phyloP scores from a whole-genome alignment of 1,140 invertebrate genomes.

The Muscidifurax raptorellus region DNA sequence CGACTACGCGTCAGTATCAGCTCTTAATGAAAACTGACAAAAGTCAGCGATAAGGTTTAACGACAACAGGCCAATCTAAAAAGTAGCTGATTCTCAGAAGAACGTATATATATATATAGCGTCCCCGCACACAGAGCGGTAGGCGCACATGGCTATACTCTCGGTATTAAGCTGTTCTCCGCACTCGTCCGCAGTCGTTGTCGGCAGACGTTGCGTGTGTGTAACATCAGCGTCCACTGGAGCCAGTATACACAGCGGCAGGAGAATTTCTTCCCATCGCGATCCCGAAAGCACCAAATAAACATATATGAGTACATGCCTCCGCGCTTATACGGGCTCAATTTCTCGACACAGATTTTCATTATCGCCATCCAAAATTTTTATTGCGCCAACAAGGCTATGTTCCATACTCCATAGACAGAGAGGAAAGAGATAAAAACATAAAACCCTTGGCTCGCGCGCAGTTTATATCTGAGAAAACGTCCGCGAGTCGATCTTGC shows the following conservation, averaged over 20 bases:
- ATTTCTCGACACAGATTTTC: background rate
- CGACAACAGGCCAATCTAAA: background rate
- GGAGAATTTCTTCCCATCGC: background rate
- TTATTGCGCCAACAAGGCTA: background rate
- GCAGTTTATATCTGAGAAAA: background rate
- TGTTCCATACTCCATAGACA: too few relatives aligned
- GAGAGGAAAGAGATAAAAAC: too few relatives aligned
- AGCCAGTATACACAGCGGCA: too few relatives aligned
- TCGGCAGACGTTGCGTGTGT: constrained; percentile 10
- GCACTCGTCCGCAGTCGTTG: constrained; percentile 32
- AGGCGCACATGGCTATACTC: constrained; percentile 14
- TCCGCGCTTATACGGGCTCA: background rate
- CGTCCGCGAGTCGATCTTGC: too few relatives aligned
- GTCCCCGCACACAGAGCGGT: background rate
- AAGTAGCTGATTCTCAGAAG: background rate
- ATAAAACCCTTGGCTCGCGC: too few relatives aligned
- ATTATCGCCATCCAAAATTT: background rate
- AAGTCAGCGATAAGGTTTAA: background rate
- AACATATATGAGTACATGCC: background rate
- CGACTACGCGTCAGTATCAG: too few relatives aligned
- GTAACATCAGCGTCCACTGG: background rate
- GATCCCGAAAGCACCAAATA: background rate
- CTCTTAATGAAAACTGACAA: background rate
- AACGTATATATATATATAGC: too few relatives aligned
- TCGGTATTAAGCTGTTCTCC: constrained; percentile 34